Base-by-base conservation (phyloP, 2,888 invertebrate species). In the Pammene aurita region DNA sequence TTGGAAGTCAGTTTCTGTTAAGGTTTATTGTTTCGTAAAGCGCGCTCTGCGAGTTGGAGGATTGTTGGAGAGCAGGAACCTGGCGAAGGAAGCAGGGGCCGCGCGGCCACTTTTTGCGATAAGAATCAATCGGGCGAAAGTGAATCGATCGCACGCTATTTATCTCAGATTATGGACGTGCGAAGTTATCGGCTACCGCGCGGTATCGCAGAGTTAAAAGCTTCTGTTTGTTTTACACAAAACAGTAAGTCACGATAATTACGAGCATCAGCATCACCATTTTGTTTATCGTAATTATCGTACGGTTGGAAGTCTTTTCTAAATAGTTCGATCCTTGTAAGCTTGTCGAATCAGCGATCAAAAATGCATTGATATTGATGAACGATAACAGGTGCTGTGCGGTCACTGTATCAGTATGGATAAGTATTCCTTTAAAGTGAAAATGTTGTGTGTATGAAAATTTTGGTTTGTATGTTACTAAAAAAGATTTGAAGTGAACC, bases 81-180 rank as follows among this genome's bases (percentile, higher is more conserved):
- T 64, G 18, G 72, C 72, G 74, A 77, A 77, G 80, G 80, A 79
- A 79, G 75, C 76, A 72, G 75, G 70, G 73, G 73, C 79, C 75
- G 80, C 76, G 72, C 71, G 77, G 80, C 81, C 72, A 80, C 81
- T 87, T 88, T 85, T 88, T 86, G 80, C 80, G 83, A 88, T 88
- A 83, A 79, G 79, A 79, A 88, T 86, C 84, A 78, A 75, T 76
- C 77, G 74, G 77, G 85, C 83, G 88, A 89, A 90, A 90, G 89
- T 90, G 86, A 88, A 83, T 84, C 82, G 82, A 85, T 86, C 80
- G 82, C 79, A 79, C 42, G 77, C 75, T 78, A 80, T 85, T 83
- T 81, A 82, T 83, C 78, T 79, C 72, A 73, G 78, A 75, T 79
- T 82, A 77, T 77, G 76, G 80, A 77, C 75, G 75, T 58, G 68